Evolutionary conservation across 2,888 invertebrate species (phyloP), one percentile per base, ranked within the genome.

Genomic region (Anthrax anthrax): DNA sequence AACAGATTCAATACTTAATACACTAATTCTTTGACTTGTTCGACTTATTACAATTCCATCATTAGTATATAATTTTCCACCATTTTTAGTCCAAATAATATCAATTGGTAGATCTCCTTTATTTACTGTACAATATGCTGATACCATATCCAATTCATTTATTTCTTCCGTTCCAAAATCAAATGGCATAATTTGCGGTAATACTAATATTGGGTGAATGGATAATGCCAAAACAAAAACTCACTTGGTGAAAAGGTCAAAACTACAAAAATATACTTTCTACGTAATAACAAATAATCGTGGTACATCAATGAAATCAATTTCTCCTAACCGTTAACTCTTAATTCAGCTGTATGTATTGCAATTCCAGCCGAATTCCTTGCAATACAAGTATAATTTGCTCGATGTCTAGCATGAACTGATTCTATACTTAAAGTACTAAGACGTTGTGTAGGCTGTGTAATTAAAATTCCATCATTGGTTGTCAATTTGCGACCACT

Each of bases 321-420:
- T n/a, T n/a, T n/a, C n/a, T n/a, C n/a, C n/a, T n/a, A n/a, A n/a
- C 83, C 86, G 65, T 84, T 84, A 50, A 87, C 82, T 66, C 76
- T 74, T 56, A 87, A 73, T 59, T 73, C 67, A 50, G 81, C 77
- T 55, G 80, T 80, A 63, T 78, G 77, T 62, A 78, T 79, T 58
- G 77, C 73, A 56, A 73, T 73, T 60, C 83, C 83, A 52, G 80
- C 82, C 53, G 70, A 64, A 70, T 83, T 84, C 57, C 75, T 74
- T 45, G 83, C 85, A 58, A 76, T 74, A 67, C 86, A 86, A 50
- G 79, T 77, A 64, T 84, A 86, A 57, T 77, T 79, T 56, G 85
- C 86, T 55, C 80, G 77, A 64, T 85, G 83, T 48, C 74, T 72
- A 45, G 76, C 78, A 59, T 73, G 75, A 50, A 80, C 81, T 49